phyloP scores from a whole-genome alignment of 2,888 invertebrate species.

The Sclerodermus sp. region DNA sequence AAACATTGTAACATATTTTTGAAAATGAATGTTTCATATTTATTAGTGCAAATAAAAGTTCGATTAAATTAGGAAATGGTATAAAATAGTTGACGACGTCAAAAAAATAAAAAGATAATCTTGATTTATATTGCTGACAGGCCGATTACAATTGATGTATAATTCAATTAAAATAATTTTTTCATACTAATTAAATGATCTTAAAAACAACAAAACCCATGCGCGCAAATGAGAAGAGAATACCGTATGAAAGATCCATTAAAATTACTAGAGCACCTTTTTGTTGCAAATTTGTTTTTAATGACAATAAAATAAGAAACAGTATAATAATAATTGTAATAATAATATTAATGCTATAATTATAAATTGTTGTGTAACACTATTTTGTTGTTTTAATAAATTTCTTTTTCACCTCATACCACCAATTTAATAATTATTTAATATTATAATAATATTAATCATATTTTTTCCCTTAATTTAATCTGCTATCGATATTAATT shows the following conservation, averaged over 20 bases:
- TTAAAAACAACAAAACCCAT: too few species aligned
- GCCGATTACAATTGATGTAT: too few species aligned
- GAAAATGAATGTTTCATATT: too few species aligned
- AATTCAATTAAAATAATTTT: too few species aligned
- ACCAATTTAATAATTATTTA: slow-evolving; percentile 48
- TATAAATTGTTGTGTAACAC: slow-evolving; percentile 52
- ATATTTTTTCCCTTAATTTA: slow-evolving; percentile 45
- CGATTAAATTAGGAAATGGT: too few species aligned
- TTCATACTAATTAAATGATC: too few species aligned
- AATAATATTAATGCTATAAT: slow-evolving; percentile 46
- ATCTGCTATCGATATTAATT: slow-evolving; percentile 39
- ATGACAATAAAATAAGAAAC: slow-evolving; percentile 57
- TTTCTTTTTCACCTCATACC: slow-evolving; percentile 41
- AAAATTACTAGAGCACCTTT: slow-evolving; percentile 32
- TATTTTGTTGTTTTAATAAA: slow-evolving; percentile 46
- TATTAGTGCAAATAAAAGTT: too few species aligned
- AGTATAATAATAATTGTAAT: slow-evolving; percentile 52
- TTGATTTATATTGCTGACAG: too few species aligned
- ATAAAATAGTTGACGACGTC: too few species aligned
- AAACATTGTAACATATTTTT: too few species aligned
- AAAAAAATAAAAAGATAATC: too few species aligned
- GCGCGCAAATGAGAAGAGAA: too few species aligned
- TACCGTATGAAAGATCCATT: neutral
- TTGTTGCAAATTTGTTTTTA: slow-evolving; percentile 50
- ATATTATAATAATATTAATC: slow-evolving; percentile 45